Evolutionary conservation across 2,113 vertebrate species (phyloP).

Genomic region (Alosa alosa): DNA sequence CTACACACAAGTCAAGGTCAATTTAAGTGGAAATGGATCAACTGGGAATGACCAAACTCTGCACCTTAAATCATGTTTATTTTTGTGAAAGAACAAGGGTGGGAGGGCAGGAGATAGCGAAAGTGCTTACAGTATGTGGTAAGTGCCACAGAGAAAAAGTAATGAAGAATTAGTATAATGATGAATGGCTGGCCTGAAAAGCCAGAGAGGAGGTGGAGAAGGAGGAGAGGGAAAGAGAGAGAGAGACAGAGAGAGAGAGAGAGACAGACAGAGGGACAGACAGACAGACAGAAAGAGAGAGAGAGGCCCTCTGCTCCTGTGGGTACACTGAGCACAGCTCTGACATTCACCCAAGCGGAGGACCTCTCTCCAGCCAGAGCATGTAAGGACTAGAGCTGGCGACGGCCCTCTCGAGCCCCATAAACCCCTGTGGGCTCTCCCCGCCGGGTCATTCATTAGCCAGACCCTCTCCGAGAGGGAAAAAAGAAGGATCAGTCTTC

Average conservation of each 20-base stretch:
- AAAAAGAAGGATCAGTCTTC: not conserved
- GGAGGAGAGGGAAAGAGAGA: not conserved
- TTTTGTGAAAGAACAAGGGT: not conserved
- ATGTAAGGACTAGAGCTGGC: conserved; percentile 12
- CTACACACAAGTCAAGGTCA: not conserved
- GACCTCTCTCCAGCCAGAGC: not conserved
- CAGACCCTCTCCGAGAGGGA: not conserved
- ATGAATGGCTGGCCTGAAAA: not conserved
- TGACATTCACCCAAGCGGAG: not conserved
- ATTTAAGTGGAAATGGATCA: not conserved
- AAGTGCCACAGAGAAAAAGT: not conserved
- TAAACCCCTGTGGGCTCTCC: conserved; percentile 12
- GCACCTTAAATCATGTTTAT: not conserved
- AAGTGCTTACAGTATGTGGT: not conserved
- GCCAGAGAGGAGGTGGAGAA: not conserved
- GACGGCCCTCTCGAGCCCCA: conserved; percentile 6
- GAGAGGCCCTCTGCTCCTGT: not conserved
- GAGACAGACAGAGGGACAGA: not conserved
- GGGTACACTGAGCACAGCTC: not conserved
- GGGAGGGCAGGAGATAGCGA: not conserved
- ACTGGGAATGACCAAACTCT: not conserved
- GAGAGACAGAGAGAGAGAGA: not conserved
- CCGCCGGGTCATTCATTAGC: conserved; percentile 2
- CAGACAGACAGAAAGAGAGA: not conserved
- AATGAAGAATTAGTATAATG: not conserved